Evolutionary conservation across 2,113 vertebrate species (phyloP).

Genomic region (Chelonoidis abingdonii): DNA sequence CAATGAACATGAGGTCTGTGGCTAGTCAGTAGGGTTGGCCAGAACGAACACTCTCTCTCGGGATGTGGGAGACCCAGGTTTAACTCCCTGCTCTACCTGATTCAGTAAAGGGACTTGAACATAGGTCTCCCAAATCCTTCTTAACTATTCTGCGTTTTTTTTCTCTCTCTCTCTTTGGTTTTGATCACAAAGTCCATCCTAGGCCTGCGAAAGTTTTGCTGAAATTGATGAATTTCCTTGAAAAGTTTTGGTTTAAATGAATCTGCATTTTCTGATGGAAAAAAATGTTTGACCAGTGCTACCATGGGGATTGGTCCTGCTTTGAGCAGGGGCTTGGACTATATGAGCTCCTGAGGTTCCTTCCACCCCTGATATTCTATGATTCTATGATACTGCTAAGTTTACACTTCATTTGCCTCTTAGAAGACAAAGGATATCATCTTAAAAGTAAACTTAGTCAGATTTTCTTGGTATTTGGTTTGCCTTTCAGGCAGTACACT

Average conservation of each 20-base stretch:
- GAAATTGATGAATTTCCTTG: neutral
- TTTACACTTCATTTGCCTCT: neutral
- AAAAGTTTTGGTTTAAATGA: neutral
- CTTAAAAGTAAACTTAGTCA: neutral
- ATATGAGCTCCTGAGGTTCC: too few relatives aligned
- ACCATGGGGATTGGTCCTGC: too few relatives aligned
- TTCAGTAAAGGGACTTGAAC: too few relatives aligned
- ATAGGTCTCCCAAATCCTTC: too few relatives aligned
- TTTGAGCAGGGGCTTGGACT: too few relatives aligned
- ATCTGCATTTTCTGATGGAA: neutral
- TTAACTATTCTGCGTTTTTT: too few relatives aligned
- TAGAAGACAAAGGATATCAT: neutral
- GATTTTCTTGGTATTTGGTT: neutral
- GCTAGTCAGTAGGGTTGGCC: neutral
- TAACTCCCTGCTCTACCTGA: too few relatives aligned
- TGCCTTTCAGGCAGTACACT: neutral
- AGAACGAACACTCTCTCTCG: neutral
- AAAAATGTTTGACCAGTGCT: too few relatives aligned
- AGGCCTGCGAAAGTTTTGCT: neutral
- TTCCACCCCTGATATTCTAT: too few relatives aligned
- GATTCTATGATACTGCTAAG: neutral
- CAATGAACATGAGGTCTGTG: neutral
- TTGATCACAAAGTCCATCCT: neutral
- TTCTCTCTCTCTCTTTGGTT: neutral
- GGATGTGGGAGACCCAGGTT: too few relatives aligned